Evolutionary conservation across 1,140 invertebrate species (phyloP).

Genomic region (Ceratosolen fusciceps): DNA sequence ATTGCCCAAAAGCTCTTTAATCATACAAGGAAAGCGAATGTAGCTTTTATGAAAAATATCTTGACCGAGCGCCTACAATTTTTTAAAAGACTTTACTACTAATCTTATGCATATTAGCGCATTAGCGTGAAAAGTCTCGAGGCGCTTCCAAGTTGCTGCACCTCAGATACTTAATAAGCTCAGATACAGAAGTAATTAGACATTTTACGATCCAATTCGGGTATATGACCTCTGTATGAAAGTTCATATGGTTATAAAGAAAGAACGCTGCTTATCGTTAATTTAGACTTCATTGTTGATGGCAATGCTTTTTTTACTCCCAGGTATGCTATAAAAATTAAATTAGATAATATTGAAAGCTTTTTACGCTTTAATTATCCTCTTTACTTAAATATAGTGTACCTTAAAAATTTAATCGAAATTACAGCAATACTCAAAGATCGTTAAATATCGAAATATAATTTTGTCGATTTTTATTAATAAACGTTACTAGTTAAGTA

Average conservation of each 20-base stretch:
- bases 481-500: too few relatives aligned
- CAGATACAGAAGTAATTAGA: constrained; percentile 45
- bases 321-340: too few relatives aligned
- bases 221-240: constrained; percentile 24
- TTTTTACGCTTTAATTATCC: too few relatives aligned
- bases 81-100: constrained; percentile 23
- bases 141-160: neutral
- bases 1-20: neutral
- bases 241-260: constrained; percentile 44
- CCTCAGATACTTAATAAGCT: neutral
- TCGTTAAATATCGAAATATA: too few relatives aligned
- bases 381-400: too few relatives aligned
- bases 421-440: too few relatives aligned
- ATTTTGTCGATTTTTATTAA: too few relatives aligned
- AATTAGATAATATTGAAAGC: too few relatives aligned
- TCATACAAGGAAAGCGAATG: neutral
- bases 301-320: too few relatives aligned
- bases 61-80: neutral
- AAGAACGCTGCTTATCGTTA: constrained; percentile 37
- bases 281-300: constrained; percentile 45
- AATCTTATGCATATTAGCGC: constrained; percentile 46
- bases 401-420: too few relatives aligned
- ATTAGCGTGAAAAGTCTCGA: constrained; percentile 45
- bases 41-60: neutral
- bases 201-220: constrained; percentile 40